Percentiles rank a stretch among this genome's conserved stretches.
Conservation (phyloP, 1,140 invertebrate genomes). For the Aphaenogaster ashmeadi region DNA sequence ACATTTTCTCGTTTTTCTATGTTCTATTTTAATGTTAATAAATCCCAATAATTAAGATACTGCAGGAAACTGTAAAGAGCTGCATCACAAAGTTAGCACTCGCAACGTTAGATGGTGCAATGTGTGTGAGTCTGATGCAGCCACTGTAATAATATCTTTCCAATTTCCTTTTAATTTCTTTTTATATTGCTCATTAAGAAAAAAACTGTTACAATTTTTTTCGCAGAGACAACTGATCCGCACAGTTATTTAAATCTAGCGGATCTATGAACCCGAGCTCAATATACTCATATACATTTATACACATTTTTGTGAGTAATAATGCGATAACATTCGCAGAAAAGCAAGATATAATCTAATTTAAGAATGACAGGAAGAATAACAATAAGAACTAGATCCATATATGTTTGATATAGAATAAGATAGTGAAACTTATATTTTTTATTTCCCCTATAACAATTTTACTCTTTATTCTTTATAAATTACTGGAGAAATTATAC, state of each 20-base stretch:
- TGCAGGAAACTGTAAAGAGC: slow-evolving; percentile 14
- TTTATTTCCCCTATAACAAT: not conserved
- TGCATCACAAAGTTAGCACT: not conserved
- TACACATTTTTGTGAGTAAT: not conserved
- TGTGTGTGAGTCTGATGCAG: not conserved
- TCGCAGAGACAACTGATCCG: not conserved
- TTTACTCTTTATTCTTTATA: not conserved
- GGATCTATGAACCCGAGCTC: not conserved
- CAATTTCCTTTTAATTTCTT: not conserved
- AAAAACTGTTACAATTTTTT: not conserved
- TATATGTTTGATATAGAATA: not conserved
- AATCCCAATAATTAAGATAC: not conserved
- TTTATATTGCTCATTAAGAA: not conserved
- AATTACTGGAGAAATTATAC: not conserved
- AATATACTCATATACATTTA: not conserved
- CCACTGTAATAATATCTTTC: not conserved
- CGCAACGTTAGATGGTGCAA: slow-evolving; percentile 36
- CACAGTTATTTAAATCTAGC: not conserved
- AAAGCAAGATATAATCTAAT: slow-evolving; percentile 11
- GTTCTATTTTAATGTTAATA: not conserved
- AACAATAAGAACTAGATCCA: not conserved
- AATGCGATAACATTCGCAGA: not conserved
- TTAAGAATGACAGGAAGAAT: not conserved
- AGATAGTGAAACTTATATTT: not conserved
- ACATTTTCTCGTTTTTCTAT: not conserved